These are phyloP conservation scores for Vicugna pacos DNA, from an alignment of 2,113 vertebrate genomes.

Conservation along the genomic window DNA sequence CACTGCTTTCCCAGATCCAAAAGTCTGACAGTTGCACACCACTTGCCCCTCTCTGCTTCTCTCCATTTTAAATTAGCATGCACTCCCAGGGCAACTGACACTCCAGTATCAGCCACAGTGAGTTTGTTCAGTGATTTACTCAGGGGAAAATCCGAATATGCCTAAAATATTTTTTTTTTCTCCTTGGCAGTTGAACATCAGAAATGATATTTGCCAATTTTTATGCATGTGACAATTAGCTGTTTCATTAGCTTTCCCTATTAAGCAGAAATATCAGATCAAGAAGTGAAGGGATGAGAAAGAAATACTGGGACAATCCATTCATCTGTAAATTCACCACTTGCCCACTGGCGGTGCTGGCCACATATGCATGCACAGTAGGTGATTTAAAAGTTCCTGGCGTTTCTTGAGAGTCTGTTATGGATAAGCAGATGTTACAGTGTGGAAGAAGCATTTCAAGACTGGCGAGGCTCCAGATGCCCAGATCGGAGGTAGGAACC, in stretches of 20 bases:
- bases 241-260: conserved; percentile 24
- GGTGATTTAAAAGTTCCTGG: neutral
- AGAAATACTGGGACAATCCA: neutral
- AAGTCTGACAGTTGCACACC: neutral
- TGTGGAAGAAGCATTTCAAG: neutral
- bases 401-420: neutral
- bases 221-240: neutral
- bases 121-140: neutral
- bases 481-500: neutral
- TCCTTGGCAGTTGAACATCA: conserved; percentile 20
- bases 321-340: conserved; percentile 2
- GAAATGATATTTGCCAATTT: neutral
- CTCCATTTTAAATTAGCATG: conserved; percentile 50
- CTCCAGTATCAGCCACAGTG: neutral
- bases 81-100: neutral
- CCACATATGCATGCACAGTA: neutral
- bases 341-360: neutral
- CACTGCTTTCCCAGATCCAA: conserved; percentile 18
- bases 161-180: conserved; percentile 7
- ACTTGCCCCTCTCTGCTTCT: neutral
- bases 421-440: neutral
- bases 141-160: conserved; percentile 41
- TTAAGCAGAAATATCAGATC: neutral
- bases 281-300: neutral
- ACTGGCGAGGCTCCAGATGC: neutral